These are phyloP conservation scores for Drymodes brunneopygia DNA, from an alignment of 2,113 vertebrate species.

Conservation along the genomic window DNA sequence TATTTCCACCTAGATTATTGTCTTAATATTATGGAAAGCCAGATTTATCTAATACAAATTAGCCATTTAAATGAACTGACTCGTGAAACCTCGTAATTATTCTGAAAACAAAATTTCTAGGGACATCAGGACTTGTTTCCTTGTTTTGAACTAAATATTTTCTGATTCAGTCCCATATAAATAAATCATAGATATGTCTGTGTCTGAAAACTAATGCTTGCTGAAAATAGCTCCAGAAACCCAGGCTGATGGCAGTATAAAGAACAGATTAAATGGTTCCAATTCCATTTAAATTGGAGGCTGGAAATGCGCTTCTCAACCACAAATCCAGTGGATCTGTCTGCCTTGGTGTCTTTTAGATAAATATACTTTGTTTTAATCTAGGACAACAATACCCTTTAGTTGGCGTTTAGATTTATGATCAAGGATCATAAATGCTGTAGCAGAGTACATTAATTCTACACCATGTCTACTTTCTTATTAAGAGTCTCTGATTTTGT, in stretches of 20 bases:
- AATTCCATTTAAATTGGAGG: not conserved
- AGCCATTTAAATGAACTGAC: not conserved
- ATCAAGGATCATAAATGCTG: not conserved
- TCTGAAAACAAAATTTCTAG: not conserved
- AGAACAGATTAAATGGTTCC: not conserved
- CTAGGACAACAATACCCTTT: not conserved
- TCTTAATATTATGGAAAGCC: not conserved
- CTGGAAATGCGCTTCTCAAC: not conserved
- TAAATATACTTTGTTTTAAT: not conserved
- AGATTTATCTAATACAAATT: not conserved
- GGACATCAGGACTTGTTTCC: not conserved
- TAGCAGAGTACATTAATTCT: not conserved
- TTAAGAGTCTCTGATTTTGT: not conserved
- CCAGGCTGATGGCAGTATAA: not conserved
- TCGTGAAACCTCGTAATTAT: not conserved
- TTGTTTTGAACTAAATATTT: not conserved
- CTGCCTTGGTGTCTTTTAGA: not conserved
- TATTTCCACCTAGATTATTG: not conserved
- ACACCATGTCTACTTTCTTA: not conserved
- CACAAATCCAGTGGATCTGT: not conserved
- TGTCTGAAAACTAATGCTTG: not conserved
- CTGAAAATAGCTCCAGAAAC: not conserved
- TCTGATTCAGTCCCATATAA: not conserved
- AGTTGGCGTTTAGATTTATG: not conserved
- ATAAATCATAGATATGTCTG: not conserved